These are phyloP conservation scores for Brachyistius frenatus DNA, from an alignment of 2,113 vertebrate genomes.

Conservation along the genomic window DNA sequence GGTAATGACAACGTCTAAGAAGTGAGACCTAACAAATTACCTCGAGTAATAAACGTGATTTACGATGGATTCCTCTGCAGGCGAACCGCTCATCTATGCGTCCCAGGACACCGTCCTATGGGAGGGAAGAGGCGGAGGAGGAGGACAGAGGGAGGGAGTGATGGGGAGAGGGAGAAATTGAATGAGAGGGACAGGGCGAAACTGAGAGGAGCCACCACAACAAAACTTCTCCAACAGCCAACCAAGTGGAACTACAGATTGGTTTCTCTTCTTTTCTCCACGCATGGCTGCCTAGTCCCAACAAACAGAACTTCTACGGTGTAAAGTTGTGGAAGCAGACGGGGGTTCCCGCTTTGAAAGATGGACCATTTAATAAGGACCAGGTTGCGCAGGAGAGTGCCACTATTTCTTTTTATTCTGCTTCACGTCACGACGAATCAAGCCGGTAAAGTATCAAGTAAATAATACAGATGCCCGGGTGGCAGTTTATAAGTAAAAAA, in stretches of 20 bases:
- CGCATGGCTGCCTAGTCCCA: constrained; percentile 74
- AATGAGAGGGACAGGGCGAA: constrained; percentile 78
- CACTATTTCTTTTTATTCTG: constrained; percentile 67
- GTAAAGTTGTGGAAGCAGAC: constrained; percentile 66
- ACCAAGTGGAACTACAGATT: constrained; percentile 65
- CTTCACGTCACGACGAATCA: constrained; percentile 66
- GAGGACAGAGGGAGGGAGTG: constrained; percentile 68
- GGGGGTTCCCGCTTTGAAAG: constrained; percentile 60
- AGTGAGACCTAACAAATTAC: constrained; percentile 55
- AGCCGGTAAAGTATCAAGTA: constrained; percentile 79
- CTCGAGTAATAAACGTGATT: constrained; percentile 63
- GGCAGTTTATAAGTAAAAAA: neutral
- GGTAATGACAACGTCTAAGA: constrained; percentile 33
- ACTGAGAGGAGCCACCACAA: constrained; percentile 70
- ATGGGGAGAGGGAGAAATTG: constrained; percentile 80
- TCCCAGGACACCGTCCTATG: constrained; percentile 62
- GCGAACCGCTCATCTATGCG: constrained; percentile 47
- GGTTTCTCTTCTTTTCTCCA: constrained; percentile 29
- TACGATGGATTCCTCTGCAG: constrained; percentile 58
- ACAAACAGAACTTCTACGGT: constrained; percentile 37
- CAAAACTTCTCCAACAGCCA: constrained; percentile 74
- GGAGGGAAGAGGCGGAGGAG: constrained; percentile 69
- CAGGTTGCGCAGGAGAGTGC: constrained; percentile 60
- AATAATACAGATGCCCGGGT: neutral
- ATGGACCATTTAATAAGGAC: constrained; percentile 78